Percentiles rank a stretch among this genome's conserved stretches.
These are phyloP conservation scores for Lasius fuliginosus DNA, from an alignment of 2,888 invertebrate genomes.

Conservation along the genomic window DNA sequence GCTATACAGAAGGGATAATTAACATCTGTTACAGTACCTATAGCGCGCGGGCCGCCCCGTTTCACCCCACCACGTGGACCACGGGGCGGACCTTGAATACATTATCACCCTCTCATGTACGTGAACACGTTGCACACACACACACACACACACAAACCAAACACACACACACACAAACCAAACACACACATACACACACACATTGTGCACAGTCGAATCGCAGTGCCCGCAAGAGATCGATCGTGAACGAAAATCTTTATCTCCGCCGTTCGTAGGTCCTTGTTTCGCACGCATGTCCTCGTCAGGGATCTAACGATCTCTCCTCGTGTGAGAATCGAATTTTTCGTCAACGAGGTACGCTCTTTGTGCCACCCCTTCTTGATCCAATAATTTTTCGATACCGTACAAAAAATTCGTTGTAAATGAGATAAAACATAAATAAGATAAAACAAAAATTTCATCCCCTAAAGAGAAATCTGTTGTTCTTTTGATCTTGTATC, in stretches of 20 bases:
- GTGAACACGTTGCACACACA: slow-evolving; percentile 58
- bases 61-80: slow-evolving; percentile 81
- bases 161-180: slow-evolving; percentile 36
- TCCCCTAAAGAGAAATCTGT: background rate
- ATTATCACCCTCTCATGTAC: slow-evolving; percentile 84
- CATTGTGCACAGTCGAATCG: slow-evolving; percentile 70
- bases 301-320: slow-evolving; percentile 21
- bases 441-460: background rate
- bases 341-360: background rate
- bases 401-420: background rate
- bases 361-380: background rate
- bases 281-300: background rate
- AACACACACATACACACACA: slow-evolving; percentile 58
- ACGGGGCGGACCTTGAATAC: slow-evolving; percentile 86
- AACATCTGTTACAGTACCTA: slow-evolving; percentile 86
- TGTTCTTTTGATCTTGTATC: background rate
- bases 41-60: slow-evolving; percentile 83
- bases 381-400: background rate
- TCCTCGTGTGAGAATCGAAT: slow-evolving; percentile 12
- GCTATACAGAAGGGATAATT: slow-evolving; percentile 85
- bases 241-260: slow-evolving; percentile 53
- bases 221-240: slow-evolving; percentile 66
- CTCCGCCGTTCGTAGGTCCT: background rate
- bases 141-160: background rate
- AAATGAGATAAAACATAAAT: background rate